A percentile compares a stretch with the other conserved stretches of the same genome.
Conservation (phyloP, 2,888 invertebrate genomes). For the Prosopocoilus inquinatus region DNA sequence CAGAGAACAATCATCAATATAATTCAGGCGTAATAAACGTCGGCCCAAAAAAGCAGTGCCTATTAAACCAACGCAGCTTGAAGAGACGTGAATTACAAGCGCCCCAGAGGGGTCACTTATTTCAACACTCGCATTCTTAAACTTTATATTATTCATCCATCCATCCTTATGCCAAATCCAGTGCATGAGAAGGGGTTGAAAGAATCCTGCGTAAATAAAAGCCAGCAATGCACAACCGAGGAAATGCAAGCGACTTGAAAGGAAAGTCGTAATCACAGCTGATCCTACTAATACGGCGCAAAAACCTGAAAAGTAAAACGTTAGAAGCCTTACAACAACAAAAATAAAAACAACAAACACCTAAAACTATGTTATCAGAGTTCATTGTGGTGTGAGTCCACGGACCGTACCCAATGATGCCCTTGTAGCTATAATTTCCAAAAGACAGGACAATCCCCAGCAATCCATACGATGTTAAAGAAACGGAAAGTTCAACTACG, state of each 20-base stretch:
- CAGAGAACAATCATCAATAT: constrained; percentile 43
- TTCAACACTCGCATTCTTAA: constrained; percentile 27
- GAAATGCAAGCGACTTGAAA: constrained; percentile 41
- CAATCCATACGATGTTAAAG: constrained; percentile 37
- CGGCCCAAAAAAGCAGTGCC: constrained; percentile 43
- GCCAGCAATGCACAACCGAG: constrained; percentile 37
- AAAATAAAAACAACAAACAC: constrained; percentile 15
- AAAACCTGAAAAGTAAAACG: constrained; percentile 37
- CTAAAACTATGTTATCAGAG: constrained; percentile 29
- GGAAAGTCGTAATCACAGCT: constrained; percentile 40
- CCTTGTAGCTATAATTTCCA: constrained; percentile 33
- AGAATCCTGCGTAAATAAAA: constrained; percentile 36
- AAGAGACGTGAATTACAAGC: constrained; percentile 39
- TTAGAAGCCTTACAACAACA: neutral
- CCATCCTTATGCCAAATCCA: constrained; percentile 45
- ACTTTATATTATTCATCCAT: constrained; percentile 38
- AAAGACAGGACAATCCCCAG: constrained; percentile 38
- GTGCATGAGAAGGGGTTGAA: constrained; percentile 45
- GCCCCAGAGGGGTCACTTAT: constrained; percentile 44
- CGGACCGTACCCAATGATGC: constrained; percentile 36
- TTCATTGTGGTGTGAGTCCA: constrained; percentile 34
- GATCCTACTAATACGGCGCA: constrained; percentile 39
- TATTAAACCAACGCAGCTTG: constrained; percentile 41
- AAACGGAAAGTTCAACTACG: constrained; percentile 41
- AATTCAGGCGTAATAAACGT: constrained; percentile 39